A percentile compares a stretch with the other conserved stretches of the same genome.
Conservation (phyloP, 2,113 vertebrate genomes). For the Gadus macrocephalus region DNA sequence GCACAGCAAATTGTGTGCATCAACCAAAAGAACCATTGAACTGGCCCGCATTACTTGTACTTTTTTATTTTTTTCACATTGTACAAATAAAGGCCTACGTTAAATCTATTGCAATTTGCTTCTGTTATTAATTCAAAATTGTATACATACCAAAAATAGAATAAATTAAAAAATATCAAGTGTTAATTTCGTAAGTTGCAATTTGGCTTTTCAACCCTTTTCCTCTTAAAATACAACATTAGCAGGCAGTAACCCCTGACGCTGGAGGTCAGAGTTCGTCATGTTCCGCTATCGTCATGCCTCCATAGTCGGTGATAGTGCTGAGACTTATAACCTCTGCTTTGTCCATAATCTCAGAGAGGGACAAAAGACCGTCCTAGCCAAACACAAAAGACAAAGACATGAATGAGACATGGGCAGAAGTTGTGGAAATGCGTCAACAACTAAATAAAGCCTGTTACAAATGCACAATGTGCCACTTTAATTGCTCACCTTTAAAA, state of each 20-base stretch:
- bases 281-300: slow-evolving; percentile 51
- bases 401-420: neutral
- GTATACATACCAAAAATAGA: too few species aligned
- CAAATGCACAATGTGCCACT: neutral
- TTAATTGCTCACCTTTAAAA: too few species aligned
- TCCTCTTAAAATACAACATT: too few species aligned
- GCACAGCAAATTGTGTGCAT: too few species aligned
- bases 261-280: slow-evolving; percentile 64
- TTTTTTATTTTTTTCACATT: neutral
- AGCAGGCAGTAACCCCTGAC: too few species aligned
- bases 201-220: neutral
- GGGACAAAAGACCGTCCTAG: slow-evolving; percentile 67
- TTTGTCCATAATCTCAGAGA: slow-evolving; percentile 65
- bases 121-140: too few species aligned
- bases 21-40: too few species aligned
- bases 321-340: slow-evolving; percentile 60
- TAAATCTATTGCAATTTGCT: neutral
- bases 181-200: neutral
- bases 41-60: too few species aligned
- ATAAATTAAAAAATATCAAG: neutral
- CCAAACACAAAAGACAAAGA: slow-evolving; percentile 22
- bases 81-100: neutral
- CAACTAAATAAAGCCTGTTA: neutral
- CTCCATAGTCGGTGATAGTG: slow-evolving; percentile 72
- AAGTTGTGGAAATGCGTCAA: neutral